Percentiles rank a stretch among this genome's conserved stretches.
These are phyloP conservation scores for Drosophila hydei DNA, from an alignment of 1,140 invertebrate species.

Conservation along the genomic window DNA sequence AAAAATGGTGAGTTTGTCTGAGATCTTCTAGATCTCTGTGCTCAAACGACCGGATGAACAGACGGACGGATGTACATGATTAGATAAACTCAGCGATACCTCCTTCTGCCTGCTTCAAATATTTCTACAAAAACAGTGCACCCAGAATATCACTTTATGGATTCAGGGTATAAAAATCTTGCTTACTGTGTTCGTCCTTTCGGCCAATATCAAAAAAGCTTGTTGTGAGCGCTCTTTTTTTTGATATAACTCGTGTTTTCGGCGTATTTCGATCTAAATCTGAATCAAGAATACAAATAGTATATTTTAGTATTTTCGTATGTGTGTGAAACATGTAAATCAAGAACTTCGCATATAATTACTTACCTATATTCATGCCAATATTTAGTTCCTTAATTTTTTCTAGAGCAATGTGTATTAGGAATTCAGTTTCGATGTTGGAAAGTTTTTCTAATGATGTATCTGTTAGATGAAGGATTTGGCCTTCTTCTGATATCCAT, in stretches of 20 bases:
- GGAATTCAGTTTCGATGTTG: constrained; percentile 91
- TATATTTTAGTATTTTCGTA: no score
- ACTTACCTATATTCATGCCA: constrained; percentile 87
- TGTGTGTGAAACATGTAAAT: no score
- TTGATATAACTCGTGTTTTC: constrained; percentile 90
- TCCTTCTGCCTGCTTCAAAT: no score
- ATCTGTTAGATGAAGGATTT: constrained; percentile 89
- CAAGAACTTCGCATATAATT: not conserved
- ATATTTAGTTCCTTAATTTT: constrained; percentile 94
- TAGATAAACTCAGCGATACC: no score
- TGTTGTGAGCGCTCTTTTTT: constrained; percentile 93
- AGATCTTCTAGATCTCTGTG: no score
- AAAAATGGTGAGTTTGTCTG: no score
- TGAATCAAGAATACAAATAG: constrained; percentile 10
- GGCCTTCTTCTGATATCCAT: constrained; percentile 91
- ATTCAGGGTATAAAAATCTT: not conserved
- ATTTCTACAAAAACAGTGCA: no score
- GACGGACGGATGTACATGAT: no score
- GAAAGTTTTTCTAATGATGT: constrained; percentile 89
- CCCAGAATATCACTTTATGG: not conserved
- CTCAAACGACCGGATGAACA: no score
- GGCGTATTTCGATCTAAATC: constrained; percentile 85
- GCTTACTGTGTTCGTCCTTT: constrained; percentile 89
- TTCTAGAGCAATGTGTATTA: constrained; percentile 93
- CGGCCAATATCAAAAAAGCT: constrained; percentile 91